phyloP scores from a whole-genome alignment of 23 tunicate species.

The Clavelina lepadiformis region DNA sequence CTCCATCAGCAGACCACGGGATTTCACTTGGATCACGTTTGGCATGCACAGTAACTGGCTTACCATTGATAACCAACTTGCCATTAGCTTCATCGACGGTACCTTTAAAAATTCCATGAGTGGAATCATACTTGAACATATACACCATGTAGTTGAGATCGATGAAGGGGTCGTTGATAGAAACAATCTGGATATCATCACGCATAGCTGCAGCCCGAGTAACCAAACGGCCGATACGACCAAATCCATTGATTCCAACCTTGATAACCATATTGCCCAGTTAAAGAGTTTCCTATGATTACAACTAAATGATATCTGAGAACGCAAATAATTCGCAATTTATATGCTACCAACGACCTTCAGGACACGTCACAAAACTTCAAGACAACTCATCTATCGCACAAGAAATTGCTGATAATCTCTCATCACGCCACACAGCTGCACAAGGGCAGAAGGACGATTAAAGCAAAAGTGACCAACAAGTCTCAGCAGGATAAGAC shows the following conservation, averaged over 20 bases:
- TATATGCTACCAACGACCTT: too few species aligned
- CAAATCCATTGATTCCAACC: slow-evolving; percentile 95
- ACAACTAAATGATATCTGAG: too few species aligned
- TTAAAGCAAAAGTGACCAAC: too few species aligned
- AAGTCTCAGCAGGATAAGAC: too few species aligned
- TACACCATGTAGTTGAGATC: slow-evolving; percentile 92
- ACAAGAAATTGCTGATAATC: too few species aligned
- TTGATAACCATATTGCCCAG: slow-evolving; percentile 39
- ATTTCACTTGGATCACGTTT: slow-evolving; percentile 72
- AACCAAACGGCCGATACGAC: slow-evolving; percentile 96
- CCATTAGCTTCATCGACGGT: slow-evolving; percentile 40
- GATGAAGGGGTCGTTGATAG: slow-evolving; percentile 96
- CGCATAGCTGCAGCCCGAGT: slow-evolving; percentile 56
- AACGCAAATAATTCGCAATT: too few species aligned
- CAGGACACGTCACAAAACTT: too few species aligned
- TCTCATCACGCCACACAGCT: too few species aligned
- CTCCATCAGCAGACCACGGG: slow-evolving; percentile 66
- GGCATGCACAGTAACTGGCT: slow-evolving; percentile 43
- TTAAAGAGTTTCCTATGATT: too few species aligned
- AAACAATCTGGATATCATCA: slow-evolving; percentile 48
- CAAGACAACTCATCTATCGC: too few species aligned
- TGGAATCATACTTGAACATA: slow-evolving; percentile 96
- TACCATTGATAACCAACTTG: slow-evolving; percentile 73
- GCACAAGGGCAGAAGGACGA: too few species aligned
- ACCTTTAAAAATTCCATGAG: slow-evolving; percentile 85